phyloP scores from a whole-genome alignment of 2,888 invertebrate species.

The Pedicia rivosa region DNA sequence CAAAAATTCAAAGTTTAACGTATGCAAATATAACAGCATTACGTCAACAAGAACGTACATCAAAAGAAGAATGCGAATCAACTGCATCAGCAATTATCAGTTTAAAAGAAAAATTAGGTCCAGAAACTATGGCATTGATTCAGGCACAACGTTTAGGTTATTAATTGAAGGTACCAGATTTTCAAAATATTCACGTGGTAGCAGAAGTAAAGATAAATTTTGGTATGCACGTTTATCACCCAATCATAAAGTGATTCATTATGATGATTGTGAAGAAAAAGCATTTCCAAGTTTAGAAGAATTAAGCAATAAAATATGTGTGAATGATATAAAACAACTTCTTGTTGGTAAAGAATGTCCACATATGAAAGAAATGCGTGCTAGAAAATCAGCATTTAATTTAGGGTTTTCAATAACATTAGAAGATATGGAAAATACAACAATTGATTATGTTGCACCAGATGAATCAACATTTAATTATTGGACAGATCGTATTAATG shows the following conservation, averaged over 20 bases:
- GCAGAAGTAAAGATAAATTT: conserved; percentile 83
- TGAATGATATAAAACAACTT: conserved; percentile 76
- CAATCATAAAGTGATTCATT: conserved; percentile 89
- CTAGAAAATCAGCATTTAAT: conserved; percentile 66
- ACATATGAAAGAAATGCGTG: conserved; percentile 74
- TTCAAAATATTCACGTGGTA: conserved; percentile 68
- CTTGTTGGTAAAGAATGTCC: conserved; percentile 85
- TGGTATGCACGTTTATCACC: conserved; percentile 90
- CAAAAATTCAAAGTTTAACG: conserved; percentile 59
- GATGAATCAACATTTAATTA: conserved; percentile 77
- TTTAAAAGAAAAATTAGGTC: conserved; percentile 76
- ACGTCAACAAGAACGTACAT: conserved; percentile 82
- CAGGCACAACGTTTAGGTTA: conserved; percentile 81
- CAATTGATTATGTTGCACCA: conserved; percentile 83
- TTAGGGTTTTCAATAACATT: conserved; percentile 71
- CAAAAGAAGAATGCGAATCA: conserved; percentile 84
- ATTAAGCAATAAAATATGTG: conserved; percentile 69
- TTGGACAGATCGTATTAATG: conserved; percentile 94
- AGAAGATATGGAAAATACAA: conserved; percentile 66
- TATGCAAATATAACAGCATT: conserved; percentile 87
- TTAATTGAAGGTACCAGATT: conserved; percentile 77
- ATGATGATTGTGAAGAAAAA: conserved; percentile 92
- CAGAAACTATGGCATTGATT: conserved; percentile 81
- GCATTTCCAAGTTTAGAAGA: conserved; percentile 77
- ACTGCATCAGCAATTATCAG: conserved; percentile 81